phyloP scores from a whole-genome alignment of 2,113 vertebrate species.

The Felis catus region F.catus_Fca126_mat1.0 CM031413.1:144274001-144274500 shows the following conservation, averaged over 20 bases:
- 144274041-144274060: not conserved
- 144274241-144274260: no score
- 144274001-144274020: not conserved
- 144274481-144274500: conserved; percentile 3
- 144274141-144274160: not conserved
- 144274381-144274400: no score
- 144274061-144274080: not conserved
- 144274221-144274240: no score
- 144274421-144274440: not conserved
- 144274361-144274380: no score
- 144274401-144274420: no score
- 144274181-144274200: not conserved
- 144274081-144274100: not conserved
- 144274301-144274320: no score
- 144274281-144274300: no score
- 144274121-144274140: not conserved
- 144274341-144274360: no score
- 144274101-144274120: not conserved
- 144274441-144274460: not conserved
- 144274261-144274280: no score
- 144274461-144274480: not conserved
- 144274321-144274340: no score
- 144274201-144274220: no score
- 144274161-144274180: not conserved
- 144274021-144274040: not conserved